A percentile compares a stretch with the other conserved stretches of the same genome.
These are phyloP conservation scores for Napeogenes inachia DNA, from an alignment of 2,888 invertebrate genomes.

Conservation along the genomic window DNA sequence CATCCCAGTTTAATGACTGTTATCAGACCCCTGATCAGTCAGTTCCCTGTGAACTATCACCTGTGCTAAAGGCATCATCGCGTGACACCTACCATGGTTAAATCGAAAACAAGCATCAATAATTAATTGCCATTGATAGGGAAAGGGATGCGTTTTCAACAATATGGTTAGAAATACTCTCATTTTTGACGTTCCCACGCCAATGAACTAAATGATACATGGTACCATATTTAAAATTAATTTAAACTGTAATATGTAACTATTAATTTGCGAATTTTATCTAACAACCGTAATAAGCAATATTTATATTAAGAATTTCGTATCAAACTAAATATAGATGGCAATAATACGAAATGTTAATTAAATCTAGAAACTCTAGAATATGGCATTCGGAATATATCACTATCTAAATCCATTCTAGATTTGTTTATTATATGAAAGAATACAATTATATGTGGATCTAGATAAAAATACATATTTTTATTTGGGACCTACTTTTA, in stretches of 20 bases:
- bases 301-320: too few relatives aligned
- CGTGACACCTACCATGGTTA: slow-evolving; percentile 46
- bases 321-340: too few relatives aligned
- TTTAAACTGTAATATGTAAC: neutral
- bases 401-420: neutral
- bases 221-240: neutral
- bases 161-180: slow-evolving; percentile 20
- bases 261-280: too few relatives aligned
- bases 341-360: too few relatives aligned
- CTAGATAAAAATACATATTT: neutral
- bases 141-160: slow-evolving; percentile 32
- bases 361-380: too few relatives aligned
- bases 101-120: slow-evolving; percentile 32
- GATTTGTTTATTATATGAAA: too few relatives aligned
- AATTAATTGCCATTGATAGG: slow-evolving; percentile 40
- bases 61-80: slow-evolving; percentile 46
- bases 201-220: slow-evolving; percentile 27
- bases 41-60: slow-evolving; percentile 53
- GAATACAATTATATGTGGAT: neutral
- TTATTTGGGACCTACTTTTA: neutral
- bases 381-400: neutral
- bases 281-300: too few relatives aligned
- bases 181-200: slow-evolving; percentile 43
- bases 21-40: slow-evolving; percentile 34
- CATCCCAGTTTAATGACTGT: slow-evolving; percentile 32